Conservation (phyloP, 2,797 vertebrate genomes). For the Squalus acanthias region DNA sequence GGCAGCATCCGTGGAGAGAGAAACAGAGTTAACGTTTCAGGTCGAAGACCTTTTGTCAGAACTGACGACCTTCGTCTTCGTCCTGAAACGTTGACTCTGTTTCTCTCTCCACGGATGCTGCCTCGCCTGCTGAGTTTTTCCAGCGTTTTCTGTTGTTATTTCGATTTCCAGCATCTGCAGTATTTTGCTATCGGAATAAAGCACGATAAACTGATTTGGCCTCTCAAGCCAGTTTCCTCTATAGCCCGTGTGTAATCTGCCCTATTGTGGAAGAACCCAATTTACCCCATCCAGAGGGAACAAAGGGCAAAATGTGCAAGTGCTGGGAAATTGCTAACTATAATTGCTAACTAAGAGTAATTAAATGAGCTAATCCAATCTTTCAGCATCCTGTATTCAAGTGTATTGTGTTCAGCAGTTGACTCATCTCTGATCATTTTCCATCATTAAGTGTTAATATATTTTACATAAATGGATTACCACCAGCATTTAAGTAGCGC, state of each 20-base stretch:
- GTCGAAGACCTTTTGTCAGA: no score
- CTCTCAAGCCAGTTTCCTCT: not conserved
- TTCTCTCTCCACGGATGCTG: no score
- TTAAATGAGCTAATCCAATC: not conserved
- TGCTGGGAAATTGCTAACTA: not conserved
- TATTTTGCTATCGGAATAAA: no score
- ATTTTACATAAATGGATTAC: not conserved
- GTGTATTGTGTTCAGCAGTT: not conserved
- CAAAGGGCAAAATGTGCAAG: not conserved
- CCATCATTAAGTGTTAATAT: not conserved
- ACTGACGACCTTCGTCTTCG: no score
- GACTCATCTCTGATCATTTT: not conserved
- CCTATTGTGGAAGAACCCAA: not conserved
- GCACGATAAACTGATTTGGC: not conserved
- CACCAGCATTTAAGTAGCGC: not conserved
- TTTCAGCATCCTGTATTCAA: not conserved
- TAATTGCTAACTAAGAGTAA: not conserved
- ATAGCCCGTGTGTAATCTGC: no score
- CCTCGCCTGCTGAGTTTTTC: no score
- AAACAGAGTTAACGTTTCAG: no score
- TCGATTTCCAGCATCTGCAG: no score
- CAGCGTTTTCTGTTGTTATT: no score
- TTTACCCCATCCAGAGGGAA: not conserved
- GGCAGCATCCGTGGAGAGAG: no score
- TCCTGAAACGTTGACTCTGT: no score